Percentiles rank a stretch among this genome's conserved stretches.
phyloP scores from a whole-genome alignment of 1,140 invertebrate genomes.

The Rhagoletis pomonella region DNA sequence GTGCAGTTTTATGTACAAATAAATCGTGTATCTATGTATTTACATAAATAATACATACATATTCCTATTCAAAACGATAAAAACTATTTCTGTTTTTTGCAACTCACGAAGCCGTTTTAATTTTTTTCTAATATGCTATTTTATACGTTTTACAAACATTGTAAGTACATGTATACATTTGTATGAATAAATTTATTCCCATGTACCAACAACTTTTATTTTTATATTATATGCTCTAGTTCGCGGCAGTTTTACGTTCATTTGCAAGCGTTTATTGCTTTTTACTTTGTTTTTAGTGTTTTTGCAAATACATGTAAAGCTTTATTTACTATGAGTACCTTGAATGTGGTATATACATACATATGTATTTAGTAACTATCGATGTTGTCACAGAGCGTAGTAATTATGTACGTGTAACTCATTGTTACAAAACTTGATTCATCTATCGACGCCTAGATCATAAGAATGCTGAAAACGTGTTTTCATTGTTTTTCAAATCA shows the following conservation, averaged over 20 bases:
- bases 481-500: background rate
- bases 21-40: background rate
- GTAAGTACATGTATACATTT: background rate
- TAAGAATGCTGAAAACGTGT: slow-evolving; percentile 4
- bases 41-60: background rate
- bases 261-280: background rate
- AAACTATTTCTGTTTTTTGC: background rate
- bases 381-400: slow-evolving; percentile 22
- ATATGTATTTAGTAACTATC: background rate
- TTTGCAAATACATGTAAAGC: background rate
- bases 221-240: background rate
- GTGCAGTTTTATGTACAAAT: too few species aligned
- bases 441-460: background rate
- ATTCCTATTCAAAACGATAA: too few species aligned
- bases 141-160: too few species aligned
- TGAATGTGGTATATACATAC: background rate
- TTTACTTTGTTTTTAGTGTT: background rate
- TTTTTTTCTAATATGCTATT: too few species aligned
- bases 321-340: background rate
- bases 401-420: background rate
- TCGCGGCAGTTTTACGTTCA: slow-evolving; percentile 10
- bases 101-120: too few species aligned
- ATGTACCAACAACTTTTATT: background rate
- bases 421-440: background rate
- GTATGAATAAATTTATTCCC: background rate